phyloP scores from a whole-genome alignment of 2,888 invertebrate species.

The Cephus runcator region DNA sequence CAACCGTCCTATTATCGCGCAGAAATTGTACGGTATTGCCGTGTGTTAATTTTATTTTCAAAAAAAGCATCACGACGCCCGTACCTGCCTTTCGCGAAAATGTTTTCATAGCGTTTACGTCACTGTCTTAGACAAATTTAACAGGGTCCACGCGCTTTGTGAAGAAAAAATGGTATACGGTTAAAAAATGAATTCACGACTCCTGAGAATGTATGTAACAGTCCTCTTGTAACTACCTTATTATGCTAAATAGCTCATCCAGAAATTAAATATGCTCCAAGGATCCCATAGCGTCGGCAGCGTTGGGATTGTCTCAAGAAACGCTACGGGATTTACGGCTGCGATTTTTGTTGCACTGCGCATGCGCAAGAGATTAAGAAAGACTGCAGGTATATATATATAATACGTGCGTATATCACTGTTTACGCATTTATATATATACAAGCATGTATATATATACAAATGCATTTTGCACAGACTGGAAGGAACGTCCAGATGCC shows the following conservation, averaged over 20 bases:
- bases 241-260: conserved; percentile 15
- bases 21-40: not conserved
- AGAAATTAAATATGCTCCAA: conserved; percentile 12
- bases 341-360: not conserved
- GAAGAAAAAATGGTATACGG: not conserved
- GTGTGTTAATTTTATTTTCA: not conserved
- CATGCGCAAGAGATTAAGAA: not conserved
- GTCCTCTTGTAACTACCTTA: conserved; percentile 8
- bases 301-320: not conserved
- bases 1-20: not conserved
- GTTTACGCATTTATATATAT: not conserved
- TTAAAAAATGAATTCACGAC: not conserved
- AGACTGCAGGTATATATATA: not conserved
- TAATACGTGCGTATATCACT: not conserved
- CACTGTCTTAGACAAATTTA: not conserved
- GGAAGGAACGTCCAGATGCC: not conserved
- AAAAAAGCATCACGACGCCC: not conserved
- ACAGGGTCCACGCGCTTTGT: not conserved
- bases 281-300: not conserved
- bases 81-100: not conserved
- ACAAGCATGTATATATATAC: not conserved
- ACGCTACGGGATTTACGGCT: not conserved
- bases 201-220: not conserved
- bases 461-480: not conserved
- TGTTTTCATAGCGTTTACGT: not conserved